Evolutionary conservation across 37 sponge, comb jelly and placozoan genomes (phyloP).

Genomic region (Eunapius fragilis): DNA sequence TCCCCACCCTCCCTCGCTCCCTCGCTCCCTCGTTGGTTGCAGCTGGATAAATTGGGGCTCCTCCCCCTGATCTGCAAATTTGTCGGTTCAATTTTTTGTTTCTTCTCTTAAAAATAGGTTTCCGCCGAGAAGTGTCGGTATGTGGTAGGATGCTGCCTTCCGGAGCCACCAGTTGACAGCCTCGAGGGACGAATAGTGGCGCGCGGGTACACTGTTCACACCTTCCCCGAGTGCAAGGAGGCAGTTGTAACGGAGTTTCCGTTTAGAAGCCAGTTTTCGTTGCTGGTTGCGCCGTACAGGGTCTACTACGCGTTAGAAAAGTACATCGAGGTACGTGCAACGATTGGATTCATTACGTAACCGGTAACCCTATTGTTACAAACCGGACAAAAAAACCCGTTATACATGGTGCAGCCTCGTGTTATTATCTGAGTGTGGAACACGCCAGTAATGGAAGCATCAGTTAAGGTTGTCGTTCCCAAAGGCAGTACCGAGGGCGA

Average conservation of each 20-base stretch:
- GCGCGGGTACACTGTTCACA: conserved; percentile 53
- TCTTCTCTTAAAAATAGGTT: conserved; percentile 6
- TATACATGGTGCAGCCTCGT: neutral
- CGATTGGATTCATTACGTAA: neutral
- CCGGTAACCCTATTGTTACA: neutral
- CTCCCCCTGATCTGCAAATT: no score
- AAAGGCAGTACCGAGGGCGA: no score
- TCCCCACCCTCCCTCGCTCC: neutral
- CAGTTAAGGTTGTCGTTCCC: no score
- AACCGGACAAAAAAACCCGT: neutral
- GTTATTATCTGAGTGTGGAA: no score
- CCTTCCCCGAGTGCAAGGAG: conserved; percentile 64
- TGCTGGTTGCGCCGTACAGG: conserved; percentile 38
- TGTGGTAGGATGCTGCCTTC: conserved; percentile 56
- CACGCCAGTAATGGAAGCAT: no score
- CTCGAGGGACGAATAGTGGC: conserved; percentile 30
- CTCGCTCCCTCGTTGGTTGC: no score
- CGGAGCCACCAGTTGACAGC: neutral
- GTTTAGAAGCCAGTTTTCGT: conserved; percentile 49
- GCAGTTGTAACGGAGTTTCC: conserved; percentile 86
- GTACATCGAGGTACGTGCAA: conserved; percentile 45
- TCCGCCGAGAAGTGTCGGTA: conserved; percentile 26
- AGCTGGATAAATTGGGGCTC: no score
- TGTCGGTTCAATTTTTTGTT: neutral
- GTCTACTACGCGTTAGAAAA: conserved; percentile 66